Base-by-base conservation (phyloP, 35 echinoderm and acorn worm genomes). In the Stichopus chloronotus region DNA sequence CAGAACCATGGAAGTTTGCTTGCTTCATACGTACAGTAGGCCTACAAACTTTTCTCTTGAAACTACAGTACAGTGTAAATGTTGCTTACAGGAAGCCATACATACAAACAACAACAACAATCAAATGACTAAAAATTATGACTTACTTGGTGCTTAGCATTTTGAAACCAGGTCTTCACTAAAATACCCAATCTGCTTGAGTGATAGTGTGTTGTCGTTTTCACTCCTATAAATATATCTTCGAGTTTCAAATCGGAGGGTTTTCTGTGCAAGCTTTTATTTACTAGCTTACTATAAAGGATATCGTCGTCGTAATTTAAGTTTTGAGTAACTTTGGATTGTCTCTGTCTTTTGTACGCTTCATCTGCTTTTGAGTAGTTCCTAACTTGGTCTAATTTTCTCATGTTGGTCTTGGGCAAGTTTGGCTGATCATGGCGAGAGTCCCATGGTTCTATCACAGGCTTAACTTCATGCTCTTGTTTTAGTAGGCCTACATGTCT, bases 211-310 rank as follows among this genome's bases (percentile, higher is more conserved):
- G 59, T 78, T 13, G 97, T 98, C 24, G 97, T 98, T 87, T 98
- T 98, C 65, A 98, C 93, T 43, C 95, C 97, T 80, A 98, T 98
- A 93, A 96, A 98, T 55, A 98, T 92, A 91, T 98, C 97, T 24
- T 89, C 61, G 22, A 89, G 87, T 53, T 30, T 89, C 55, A 89
- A 52, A 25, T 19, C 30, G 7, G 52, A 25, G 57, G 57, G 52
- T 17, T 43, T 69, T 54, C 52, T 89, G 4, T 72, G 87, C 60
- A 89, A 25, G 9, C 59, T 89, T 43, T 71, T 19, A 74, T 89
- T 85, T 53, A 23, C 55, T 23, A 58, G 6, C 17, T 58, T 89
- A 6, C 23, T 72, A 19, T 14, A 7, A 25, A 71, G 55, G 30
- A 20, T 56, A 63, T 14, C 57, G 7, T 43, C 22, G 58, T 23